These are phyloP conservation scores for Crotalus horridus DNA, from an alignment of 2,113 vertebrate species.

Conservation along the genomic window DNA sequence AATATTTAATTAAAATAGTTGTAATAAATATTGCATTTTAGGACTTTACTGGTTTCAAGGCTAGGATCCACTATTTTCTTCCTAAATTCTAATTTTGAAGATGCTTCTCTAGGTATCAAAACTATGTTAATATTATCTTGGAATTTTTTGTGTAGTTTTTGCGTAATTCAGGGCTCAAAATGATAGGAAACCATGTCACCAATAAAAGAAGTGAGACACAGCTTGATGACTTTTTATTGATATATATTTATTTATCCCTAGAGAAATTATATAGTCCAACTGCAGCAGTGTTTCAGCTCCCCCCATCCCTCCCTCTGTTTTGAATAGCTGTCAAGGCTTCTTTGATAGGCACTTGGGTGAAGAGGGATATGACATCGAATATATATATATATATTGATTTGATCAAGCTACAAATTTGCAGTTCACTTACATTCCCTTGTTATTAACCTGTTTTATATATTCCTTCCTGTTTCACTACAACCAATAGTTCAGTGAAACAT, in stretches of 20 bases:
- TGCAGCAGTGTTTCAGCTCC: not conserved
- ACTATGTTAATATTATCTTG: not conserved
- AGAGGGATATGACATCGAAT: too few species aligned
- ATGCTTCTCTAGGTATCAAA: not conserved
- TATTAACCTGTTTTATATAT: slow-evolving; percentile 15
- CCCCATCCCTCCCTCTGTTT: too few species aligned
- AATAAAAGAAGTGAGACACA: not conserved
- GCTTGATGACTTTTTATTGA: not conserved
- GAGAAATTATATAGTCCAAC: not conserved
- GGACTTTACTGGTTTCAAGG: not conserved
- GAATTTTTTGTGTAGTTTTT: not conserved
- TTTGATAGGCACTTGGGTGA: too few species aligned
- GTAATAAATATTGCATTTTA: not conserved
- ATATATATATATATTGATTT: too few species aligned
- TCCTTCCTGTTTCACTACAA: not conserved
- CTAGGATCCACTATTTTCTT: not conserved
- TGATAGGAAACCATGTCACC: not conserved
- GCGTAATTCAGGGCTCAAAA: not conserved
- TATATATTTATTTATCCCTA: not conserved
- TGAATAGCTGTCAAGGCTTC: too few species aligned
- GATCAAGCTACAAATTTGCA: not conserved
- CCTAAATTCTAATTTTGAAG: not conserved
- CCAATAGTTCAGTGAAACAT: not conserved
- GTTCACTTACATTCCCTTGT: not conserved
- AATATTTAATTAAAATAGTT: not conserved